Conservation (phyloP, 2,888 invertebrate species). For the Thereva unica region DNA sequence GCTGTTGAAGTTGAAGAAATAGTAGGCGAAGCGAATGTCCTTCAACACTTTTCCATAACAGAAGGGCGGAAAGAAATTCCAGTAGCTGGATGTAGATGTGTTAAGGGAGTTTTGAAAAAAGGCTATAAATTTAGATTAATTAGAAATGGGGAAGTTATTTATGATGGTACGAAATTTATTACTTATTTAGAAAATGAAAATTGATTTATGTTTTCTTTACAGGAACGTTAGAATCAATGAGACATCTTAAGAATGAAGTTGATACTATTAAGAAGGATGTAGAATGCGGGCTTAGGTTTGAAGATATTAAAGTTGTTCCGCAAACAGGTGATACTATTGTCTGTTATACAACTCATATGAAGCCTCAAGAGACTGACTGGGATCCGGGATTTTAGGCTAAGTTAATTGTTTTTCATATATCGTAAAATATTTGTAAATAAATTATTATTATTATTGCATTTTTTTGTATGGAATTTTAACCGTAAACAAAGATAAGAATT, state of each 20-base stretch:
- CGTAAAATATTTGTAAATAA: slow-evolving; percentile 7
- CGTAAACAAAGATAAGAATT: background rate
- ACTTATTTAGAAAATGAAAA: slow-evolving; percentile 11
- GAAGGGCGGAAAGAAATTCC: slow-evolving; percentile 79
- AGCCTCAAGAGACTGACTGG: slow-evolving; percentile 75
- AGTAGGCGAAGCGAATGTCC: slow-evolving; percentile 81
- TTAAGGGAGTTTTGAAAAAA: slow-evolving; percentile 74
- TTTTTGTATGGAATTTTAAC: background rate
- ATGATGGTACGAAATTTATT: slow-evolving; percentile 65
- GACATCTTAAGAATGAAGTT: slow-evolving; percentile 88
- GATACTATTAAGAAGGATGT: slow-evolving; percentile 77
- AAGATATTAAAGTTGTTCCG: slow-evolving; percentile 66
- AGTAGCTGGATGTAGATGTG: slow-evolving; percentile 88
- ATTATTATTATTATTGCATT: background rate
- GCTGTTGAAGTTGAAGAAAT: slow-evolving; percentile 73
- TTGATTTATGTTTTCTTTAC: background rate
- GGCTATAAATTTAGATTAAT: slow-evolving; percentile 69
- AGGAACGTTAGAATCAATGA: slow-evolving; percentile 70
- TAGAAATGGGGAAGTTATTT: slow-evolving; percentile 67
- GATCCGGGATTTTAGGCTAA: slow-evolving; percentile 76
- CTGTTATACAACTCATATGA: slow-evolving; percentile 72
- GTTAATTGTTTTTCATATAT: background rate
- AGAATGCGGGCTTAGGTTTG: slow-evolving; percentile 87
- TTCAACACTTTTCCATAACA: slow-evolving; percentile 80
- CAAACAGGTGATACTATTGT: slow-evolving; percentile 76